Percentiles rank a stretch among this genome's conserved stretches.
Evolutionary conservation across 2,888 invertebrate species (phyloP).

Genomic region (Chrysotoxum bicinctum): DNA sequence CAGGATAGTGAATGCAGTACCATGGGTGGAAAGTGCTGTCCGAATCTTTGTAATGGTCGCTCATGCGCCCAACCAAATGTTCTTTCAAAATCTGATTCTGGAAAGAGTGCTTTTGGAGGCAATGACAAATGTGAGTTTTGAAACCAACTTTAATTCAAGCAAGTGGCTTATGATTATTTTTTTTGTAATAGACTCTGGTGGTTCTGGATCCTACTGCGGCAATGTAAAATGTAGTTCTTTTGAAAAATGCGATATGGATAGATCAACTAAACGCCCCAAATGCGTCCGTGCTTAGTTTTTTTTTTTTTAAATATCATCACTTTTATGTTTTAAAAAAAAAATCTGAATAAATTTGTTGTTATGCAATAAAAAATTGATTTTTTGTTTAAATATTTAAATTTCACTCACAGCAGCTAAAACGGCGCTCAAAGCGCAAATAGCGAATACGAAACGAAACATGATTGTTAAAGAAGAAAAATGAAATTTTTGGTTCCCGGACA

Average conservation of each 20-base stretch:
- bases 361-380: slow-evolving; percentile 41
- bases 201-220: slow-evolving; percentile 85
- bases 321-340: slow-evolving; percentile 21
- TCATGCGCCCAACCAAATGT: slow-evolving; percentile 84
- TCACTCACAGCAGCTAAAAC: slow-evolving; percentile 79
- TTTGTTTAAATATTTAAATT: slow-evolving; percentile 23
- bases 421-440: slow-evolving; percentile 78
- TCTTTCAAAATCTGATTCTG: slow-evolving; percentile 76
- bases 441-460: slow-evolving; percentile 79
- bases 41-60: slow-evolving; percentile 87
- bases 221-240: slow-evolving; percentile 87
- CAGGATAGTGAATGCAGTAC: slow-evolving; percentile 86
- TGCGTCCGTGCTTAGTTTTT: slow-evolving; percentile 84
- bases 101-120: slow-evolving; percentile 79
- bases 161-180: background rate
- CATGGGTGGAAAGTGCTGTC: slow-evolving; percentile 86
- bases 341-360: background rate
- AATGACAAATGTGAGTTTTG: slow-evolving; percentile 80
- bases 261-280: slow-evolving; percentile 85
- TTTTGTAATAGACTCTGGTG: slow-evolving; percentile 61
- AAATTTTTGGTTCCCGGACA: slow-evolving; percentile 38
- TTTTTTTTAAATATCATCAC: slow-evolving; percentile 5
- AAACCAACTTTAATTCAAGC: background rate
- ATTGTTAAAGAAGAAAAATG: slow-evolving; percentile 30
- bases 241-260: slow-evolving; percentile 87